Conservation (phyloP, 23 tunicate genomes). For the Trididemnum clinides region DNA sequence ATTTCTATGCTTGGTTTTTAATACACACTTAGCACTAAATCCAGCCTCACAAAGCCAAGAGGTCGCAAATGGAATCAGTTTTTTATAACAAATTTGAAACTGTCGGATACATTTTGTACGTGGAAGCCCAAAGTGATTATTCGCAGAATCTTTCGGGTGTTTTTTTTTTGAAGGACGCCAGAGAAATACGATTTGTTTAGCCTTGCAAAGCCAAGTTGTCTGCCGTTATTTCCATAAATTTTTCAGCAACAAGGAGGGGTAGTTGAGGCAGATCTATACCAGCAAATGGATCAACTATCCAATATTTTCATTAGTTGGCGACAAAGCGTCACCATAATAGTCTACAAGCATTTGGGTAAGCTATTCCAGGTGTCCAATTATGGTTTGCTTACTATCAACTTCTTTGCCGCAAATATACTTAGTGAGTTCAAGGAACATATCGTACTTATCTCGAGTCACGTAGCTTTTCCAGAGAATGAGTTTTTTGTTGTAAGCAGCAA, state of each 20-base stretch:
- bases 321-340: conserved; percentile 33
- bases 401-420: conserved; percentile 19
- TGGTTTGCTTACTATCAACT: conserved; percentile 42
- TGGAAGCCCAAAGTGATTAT: conserved; percentile 56
- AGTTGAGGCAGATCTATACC: conserved; percentile 46
- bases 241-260: conserved; percentile 29
- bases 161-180: conserved; percentile 45
- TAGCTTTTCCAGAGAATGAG: conserved; percentile 42
- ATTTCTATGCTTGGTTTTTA: conserved; percentile 51
- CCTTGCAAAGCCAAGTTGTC: too few species aligned
- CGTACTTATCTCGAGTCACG: conserved; percentile 25
- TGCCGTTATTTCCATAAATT: conserved; percentile 35
- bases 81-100: conserved; percentile 37
- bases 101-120: conserved; percentile 34
- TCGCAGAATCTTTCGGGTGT: conserved; percentile 50
- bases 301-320: conserved; percentile 36
- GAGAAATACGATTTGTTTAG: conserved; percentile 28
- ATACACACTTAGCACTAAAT: conserved; percentile 61
- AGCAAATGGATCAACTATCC: conserved; percentile 39
- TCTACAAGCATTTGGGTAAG: conserved; percentile 42
- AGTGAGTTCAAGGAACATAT: conserved; percentile 28
- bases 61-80: conserved; percentile 63
- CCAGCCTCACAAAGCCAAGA: conserved; percentile 52
- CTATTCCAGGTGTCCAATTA: conserved; percentile 43
- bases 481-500: conserved; percentile 50